Evolutionary conservation across 2,113 vertebrate genomes (phyloP).

Genomic region (Zosterops pallidus): DNA sequence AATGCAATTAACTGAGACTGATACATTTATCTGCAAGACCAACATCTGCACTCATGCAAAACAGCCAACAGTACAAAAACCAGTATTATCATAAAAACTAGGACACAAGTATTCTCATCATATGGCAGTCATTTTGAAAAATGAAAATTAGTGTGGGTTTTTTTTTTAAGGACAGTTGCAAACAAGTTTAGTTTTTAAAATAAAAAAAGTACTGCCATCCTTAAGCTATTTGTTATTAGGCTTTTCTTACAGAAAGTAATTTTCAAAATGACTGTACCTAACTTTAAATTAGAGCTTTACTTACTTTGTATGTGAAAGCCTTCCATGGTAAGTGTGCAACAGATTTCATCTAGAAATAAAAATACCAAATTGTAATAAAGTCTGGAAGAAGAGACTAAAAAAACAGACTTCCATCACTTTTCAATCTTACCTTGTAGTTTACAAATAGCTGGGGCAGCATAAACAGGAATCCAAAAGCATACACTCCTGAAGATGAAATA

Average conservation of each 20-base stretch:
- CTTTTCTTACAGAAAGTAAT: neutral
- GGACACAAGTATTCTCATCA: neutral
- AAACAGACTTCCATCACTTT: neutral
- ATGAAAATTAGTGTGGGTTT: neutral
- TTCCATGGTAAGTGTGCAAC: slow-evolving; percentile 93
- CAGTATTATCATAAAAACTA: neutral
- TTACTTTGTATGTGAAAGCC: slow-evolving; percentile 93
- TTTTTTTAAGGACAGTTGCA: neutral
- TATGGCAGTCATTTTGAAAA: neutral
- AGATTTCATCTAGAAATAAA: slow-evolving; percentile 85
- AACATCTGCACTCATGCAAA: neutral
- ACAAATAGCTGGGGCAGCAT: slow-evolving; percentile 95
- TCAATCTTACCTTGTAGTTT: slow-evolving; percentile 89
- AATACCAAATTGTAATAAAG: neutral
- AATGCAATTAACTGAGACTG: neutral
- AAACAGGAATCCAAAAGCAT: slow-evolving; percentile 94
- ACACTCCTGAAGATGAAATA: slow-evolving; percentile 81
- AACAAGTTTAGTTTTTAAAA: neutral
- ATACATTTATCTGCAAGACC: neutral
- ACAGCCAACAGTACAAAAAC: neutral
- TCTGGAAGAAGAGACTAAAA: neutral
- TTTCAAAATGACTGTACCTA: neutral
- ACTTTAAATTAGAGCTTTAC: slow-evolving; percentile 42
- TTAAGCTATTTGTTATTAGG: neutral
- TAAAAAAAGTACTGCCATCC: neutral